Base-by-base conservation (phyloP, 2,888 invertebrate species). In the Strigamia transsilvanica region DNA sequence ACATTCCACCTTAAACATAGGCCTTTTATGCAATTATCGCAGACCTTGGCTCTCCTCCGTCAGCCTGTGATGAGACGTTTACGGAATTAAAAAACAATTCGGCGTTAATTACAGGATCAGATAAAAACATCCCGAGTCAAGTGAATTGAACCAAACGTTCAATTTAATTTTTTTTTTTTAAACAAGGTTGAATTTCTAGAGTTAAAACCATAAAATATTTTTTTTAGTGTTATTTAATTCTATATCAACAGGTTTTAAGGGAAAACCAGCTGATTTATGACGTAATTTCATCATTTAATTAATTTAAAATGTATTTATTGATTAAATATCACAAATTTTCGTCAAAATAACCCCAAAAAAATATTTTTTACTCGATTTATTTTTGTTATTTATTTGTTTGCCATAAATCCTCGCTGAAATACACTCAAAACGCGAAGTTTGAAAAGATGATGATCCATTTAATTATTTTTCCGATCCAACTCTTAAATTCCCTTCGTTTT, bases 1-100 rank as follows among this genome's bases (percentile, higher is more conserved):
- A 61, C 61, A 61, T 61, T 61, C 61, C 61, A 61, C 61, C 21
- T 61, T 61, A 61, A 61, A 61, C 61, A 61, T 21, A 61, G 61
- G 61, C 61, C 61, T 61, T 61, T 61, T 61, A 61, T 23, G 61
- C 61, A 61, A 61, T 61, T 61, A 61, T 61, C 61, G 61, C 61
- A 61, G 61, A 61, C 61, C 61, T 61, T 61, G 61, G 61, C n/a
- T 51, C 51, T n/a, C 51, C 61, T 46, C 46, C 46, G 46, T 46
- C 46, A 18, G n/a, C 18, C 61, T 18, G n/a, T 61, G 61, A 61
- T 61, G 61, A 61, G 21, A 61, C 61, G 61, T 61, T 61, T 61
- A 61, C 61, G 23, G 61, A 61, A 61, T 61, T 23, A 18, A 18
- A 61, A 61, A 61, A 21, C 61, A 61, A 61, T 61, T n/a, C 61